Base-by-base conservation (phyloP, 2,888 invertebrate genomes). In the Callimorpha dominula region DNA sequence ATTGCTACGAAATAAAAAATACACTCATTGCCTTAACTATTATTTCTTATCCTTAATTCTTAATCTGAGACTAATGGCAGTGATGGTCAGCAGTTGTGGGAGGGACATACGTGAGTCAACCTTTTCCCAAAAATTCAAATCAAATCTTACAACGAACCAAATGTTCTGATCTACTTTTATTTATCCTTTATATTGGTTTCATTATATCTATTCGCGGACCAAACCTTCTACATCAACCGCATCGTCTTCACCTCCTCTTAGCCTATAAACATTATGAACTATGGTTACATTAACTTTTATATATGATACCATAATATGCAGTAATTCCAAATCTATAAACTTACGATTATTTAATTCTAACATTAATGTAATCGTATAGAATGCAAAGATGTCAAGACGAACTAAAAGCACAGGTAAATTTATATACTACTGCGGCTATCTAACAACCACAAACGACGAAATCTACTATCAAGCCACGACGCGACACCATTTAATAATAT, bases 61-160 rank as follows among this genome's bases (percentile, higher is more conserved):
- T 92, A 92, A 85, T 81, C 81, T 88, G 88, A 88, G 60, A 74
- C 90, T 92, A 93, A 92, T 95, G 95, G 95, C 95, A 95, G 95
- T 95, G 93, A 84, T 91, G 89, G 89, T 91, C 87, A 91, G 93
- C 92, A 90, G 93, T 92, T 92, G 92, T 88, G 83, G 92, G 93
- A 92, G 93, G 93, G 94, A 92, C 91, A 46, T 31, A 42, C 49
- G 71, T 77, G 60, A 54, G 89, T 91, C 92, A 74, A 90, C 91
- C 90, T 71, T 88, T 74, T 86, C 91, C 93, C 88, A 86, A 89
- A 84, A 92, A 90, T 82, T 76, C 72, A 71, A 91, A 92, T 89
- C 80, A 75, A 90, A 85, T 85, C 76, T 85, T 89, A 91, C 82
- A 68, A 81, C 78, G 90, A 92, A 87, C 74, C 85, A 91, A 87